These are phyloP conservation scores for Dendrocincla fuliginosa DNA, from an alignment of 2,797 vertebrate genomes.

Conservation along the genomic window DNA sequence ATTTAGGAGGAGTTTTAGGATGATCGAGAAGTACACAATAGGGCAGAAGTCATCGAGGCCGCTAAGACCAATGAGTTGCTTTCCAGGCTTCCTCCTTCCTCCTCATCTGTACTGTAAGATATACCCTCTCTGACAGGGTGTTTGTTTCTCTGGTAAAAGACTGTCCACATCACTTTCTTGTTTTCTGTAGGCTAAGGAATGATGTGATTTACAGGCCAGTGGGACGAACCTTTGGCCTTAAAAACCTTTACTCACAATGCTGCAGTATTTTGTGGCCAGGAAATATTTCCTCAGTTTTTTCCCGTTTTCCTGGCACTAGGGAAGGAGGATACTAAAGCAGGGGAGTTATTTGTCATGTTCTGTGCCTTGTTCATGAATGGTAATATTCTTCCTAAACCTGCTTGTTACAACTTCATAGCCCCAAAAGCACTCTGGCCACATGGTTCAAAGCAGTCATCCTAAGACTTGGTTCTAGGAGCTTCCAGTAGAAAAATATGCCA, in stretches of 20 bases:
- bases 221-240: not conserved
- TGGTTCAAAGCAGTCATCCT: not conserved
- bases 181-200: not conserved
- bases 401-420: not conserved
- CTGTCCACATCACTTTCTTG: not conserved
- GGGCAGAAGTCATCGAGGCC: not conserved
- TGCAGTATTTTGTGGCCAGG: not conserved
- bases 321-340: not conserved
- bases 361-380: fast-evolving
- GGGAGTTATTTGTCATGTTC: not conserved
- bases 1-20: not conserved
- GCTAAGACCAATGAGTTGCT: not conserved
- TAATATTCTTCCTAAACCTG: not conserved
- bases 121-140: not conserved
- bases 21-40: not conserved
- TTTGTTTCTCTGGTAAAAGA: not conserved
- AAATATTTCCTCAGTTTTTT: not conserved
- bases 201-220: not conserved
- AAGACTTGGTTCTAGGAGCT: not conserved
- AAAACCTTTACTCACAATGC: not conserved
- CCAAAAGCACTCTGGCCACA: not conserved
- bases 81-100: not conserved
- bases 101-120: not conserved
- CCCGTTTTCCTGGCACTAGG: not conserved
- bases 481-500: not conserved